Evolutionary conservation across 1,140 invertebrate species (phyloP), one percentile per base, ranked within the genome.

Genomic region (Potamilus streckersoni): DNA sequence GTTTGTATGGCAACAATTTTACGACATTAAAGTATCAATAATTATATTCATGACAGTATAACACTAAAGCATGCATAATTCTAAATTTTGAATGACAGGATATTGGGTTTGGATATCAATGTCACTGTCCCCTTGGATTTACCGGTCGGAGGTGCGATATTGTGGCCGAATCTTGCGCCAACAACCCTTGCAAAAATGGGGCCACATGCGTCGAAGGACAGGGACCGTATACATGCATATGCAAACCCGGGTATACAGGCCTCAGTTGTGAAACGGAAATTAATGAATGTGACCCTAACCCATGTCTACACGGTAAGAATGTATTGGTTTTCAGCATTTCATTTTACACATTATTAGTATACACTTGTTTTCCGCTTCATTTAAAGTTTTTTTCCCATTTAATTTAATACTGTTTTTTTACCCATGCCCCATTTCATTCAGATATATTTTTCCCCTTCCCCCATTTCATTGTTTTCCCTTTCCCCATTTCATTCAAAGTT

Each of bases 101-200:
- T 94, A 95, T 89, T 92, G 94, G 88, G 92, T 95, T 23, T 31
- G 80, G 73, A 15, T 87, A 70, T 68, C 63, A 70, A 60, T 89
- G 88, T 70, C 68, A 69, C 12, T 89, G 88, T 71, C 79, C 82
- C 4, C 65, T 82, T 55, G 85, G 84, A 0, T 88, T 80, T 77
- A 78, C 80, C 49, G 88, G 88, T 1, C 75, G 73, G 38, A 78
- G 82, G 55, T 89, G 88, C 74, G 86, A 88, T 72, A 68, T 93
- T 2, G 92, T 93, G 63, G 92, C 94, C n/a, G 91, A 93, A 64
- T 95, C 95, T 3, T 98, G 97, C 87, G 90, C 77, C 17, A 78
- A 75, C 27, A 79, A 80, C 19, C 96, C 96, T 0, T 98, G 96
- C 87, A 91, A 92, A 17, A 94, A 96, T 89, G 95, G 94, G 27